Evolutionary conservation across 2,797 vertebrate species (phyloP).

Genomic region (Zonotrichia albicollis): DNA sequence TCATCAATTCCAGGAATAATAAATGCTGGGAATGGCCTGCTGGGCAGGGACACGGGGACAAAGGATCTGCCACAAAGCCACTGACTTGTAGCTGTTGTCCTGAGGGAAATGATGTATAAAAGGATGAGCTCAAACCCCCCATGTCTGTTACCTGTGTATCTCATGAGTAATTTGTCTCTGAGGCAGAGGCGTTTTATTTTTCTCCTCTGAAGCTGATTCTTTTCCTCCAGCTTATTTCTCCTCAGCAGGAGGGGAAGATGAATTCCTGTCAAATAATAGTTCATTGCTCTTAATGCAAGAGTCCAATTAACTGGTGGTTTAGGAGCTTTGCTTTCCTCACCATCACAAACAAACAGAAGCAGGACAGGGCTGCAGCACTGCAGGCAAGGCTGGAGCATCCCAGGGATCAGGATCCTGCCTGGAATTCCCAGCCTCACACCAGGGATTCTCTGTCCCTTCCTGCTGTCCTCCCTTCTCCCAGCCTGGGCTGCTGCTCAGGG

Average conservation of each 20-base stretch:
- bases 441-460: background rate
- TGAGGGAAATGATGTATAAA: background rate
- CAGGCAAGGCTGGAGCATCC: background rate
- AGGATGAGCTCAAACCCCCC: conserved; percentile 4
- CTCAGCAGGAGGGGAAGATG: conserved; percentile 58
- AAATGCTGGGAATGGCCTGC: background rate
- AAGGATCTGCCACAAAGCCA: background rate
- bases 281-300: conserved; percentile 41
- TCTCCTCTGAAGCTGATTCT: background rate
- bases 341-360: background rate
- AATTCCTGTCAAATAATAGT: conserved; percentile 21
- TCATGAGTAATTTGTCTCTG: conserved; percentile 33
- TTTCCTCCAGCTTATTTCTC: conserved; percentile 22
- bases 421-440: background rate
- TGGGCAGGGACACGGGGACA: background rate
- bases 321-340: conserved; percentile 10
- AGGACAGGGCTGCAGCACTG: background rate
- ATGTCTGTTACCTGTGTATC: background rate
- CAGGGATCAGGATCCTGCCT: background rate
- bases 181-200: conserved; percentile 12
- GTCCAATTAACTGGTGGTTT: conserved; percentile 58
- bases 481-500: fast-evolving
- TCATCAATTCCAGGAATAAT: background rate
- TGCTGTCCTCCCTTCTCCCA: background rate
- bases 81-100: background rate